Percentiles rank a stretch among this genome's conserved stretches.
Conservation (phyloP, 2,888 invertebrate species). For the Cataglyphis cursor region DNA sequence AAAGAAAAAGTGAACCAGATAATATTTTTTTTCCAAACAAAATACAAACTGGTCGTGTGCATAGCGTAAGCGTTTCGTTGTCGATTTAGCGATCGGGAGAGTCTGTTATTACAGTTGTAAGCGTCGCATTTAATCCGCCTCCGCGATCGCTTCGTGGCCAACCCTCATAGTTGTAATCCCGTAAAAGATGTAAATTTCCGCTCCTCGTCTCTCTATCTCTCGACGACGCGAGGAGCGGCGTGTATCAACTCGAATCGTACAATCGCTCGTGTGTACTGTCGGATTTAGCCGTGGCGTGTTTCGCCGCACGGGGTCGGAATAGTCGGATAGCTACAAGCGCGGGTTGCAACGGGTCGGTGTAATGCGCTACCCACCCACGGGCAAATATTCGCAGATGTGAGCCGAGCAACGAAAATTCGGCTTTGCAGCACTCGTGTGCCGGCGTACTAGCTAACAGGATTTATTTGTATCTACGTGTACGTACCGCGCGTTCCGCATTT, state of each 20-base stretch:
- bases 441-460: slow-evolving; percentile 78
- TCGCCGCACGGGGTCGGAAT: slow-evolving; percentile 9
- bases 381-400: slow-evolving; percentile 83
- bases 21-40: not conserved
- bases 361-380: slow-evolving; percentile 75
- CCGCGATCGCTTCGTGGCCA: slow-evolving; percentile 41
- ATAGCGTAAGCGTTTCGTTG: not conserved
- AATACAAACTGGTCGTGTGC: not conserved
- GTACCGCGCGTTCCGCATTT: slow-evolving; percentile 64
- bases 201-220: slow-evolving; percentile 19
- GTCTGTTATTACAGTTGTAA: slow-evolving; percentile 82
- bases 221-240: slow-evolving; percentile 29
- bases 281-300: slow-evolving; percentile 34
- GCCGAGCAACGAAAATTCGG: slow-evolving; percentile 76
- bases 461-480: slow-evolving; percentile 77
- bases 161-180: slow-evolving; percentile 77
- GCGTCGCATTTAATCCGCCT: slow-evolving; percentile 76
- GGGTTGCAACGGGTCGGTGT: slow-evolving; percentile 66
- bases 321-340: slow-evolving; percentile 62
- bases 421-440: slow-evolving; percentile 68
- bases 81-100: slow-evolving; percentile 18
- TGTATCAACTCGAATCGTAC: slow-evolving; percentile 11
- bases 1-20: not conserved
- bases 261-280: slow-evolving; percentile 9
- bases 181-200: slow-evolving; percentile 83